phyloP scores from a whole-genome alignment of 2,797 vertebrate species.

The Sylvilagus floridanus region DNA sequence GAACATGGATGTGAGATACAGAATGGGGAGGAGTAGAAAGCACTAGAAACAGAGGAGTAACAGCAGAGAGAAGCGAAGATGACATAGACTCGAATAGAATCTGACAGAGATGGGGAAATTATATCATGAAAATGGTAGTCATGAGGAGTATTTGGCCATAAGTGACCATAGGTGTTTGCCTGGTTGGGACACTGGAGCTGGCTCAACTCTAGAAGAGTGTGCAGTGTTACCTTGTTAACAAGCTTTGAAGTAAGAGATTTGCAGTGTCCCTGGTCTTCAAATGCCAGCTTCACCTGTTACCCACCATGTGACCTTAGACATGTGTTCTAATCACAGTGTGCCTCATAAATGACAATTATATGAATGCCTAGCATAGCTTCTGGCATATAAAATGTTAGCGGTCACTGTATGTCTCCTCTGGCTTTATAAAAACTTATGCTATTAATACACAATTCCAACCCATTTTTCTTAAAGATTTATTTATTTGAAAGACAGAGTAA shows the following conservation, averaged over 20 bases:
- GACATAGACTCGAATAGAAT: neutral
- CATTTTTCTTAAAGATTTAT: neutral
- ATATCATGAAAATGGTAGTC: neutral
- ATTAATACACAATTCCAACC: slow-evolving; percentile 5
- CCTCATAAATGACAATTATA: neutral
- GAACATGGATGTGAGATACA: neutral
- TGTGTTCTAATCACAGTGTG: neutral
- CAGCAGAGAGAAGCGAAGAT: neutral
- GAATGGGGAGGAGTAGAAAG: neutral
- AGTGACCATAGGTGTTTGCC: neutral
- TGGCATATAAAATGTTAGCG: neutral
- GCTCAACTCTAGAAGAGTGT: neutral
- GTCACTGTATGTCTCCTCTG: neutral
- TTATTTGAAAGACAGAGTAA: too few species aligned
- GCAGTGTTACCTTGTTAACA: neutral
- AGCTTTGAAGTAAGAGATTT: neutral
- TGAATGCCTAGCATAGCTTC: neutral
- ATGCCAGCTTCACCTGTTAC: neutral
- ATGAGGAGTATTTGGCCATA: neutral
- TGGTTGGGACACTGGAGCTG: neutral
- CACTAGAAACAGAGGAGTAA: neutral
- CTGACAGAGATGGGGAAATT: neutral
- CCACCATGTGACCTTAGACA: neutral
- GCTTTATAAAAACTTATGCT: neutral
- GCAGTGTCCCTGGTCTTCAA: neutral